Evolutionary conservation across 2,888 invertebrate species (phyloP), one percentile per base, ranked within the genome.

Genomic region (Anticlea derivata): DNA sequence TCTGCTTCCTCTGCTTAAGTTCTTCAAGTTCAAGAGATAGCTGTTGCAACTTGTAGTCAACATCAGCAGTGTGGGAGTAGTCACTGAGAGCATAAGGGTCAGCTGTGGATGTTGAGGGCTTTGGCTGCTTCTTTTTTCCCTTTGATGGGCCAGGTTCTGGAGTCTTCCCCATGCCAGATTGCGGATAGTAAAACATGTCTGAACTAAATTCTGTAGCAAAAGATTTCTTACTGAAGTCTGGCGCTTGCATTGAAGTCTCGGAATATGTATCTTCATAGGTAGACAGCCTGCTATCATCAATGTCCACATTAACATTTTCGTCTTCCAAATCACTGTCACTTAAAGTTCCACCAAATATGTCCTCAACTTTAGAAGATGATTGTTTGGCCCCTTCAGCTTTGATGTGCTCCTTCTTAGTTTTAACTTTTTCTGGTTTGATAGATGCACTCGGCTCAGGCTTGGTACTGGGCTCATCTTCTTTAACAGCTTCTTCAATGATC

Each of bases 261-360:
- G 96, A 95, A 55, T 95, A 83, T 39, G 93, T 93, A 62, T 95
- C 95, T 66, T 96, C 96, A 60, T 94, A 95, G 0, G 93, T 94
- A 0, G 96, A 95, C 46, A 96, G 86, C 39, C 94, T 92, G 58
- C 95, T 96, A 65, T 97, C 97, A 66, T 96, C 97, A 60, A 96
- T 88, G 71, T 97, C 97, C 2, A 95, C 94, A 81, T 95, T 95
- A 11, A 94, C 92, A 70, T 94, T 94, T 55, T 96, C 95, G 61
- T 97, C 97, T 45, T 95, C 95, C 43, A 89, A 81, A 59, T 96
- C 96, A 17, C 97, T 97, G 66, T 98, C 97, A 71, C 97, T 97
- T 0, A 98, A 95, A 23, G 96, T 95, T 58, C 97, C 98, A 20
- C 98, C 98, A 86, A 98, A 98, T 71, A 98, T 96, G 65, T 97